Evolutionary conservation across 1,140 invertebrate genomes (phyloP).

Genomic region (Bombus polaris): DNA sequence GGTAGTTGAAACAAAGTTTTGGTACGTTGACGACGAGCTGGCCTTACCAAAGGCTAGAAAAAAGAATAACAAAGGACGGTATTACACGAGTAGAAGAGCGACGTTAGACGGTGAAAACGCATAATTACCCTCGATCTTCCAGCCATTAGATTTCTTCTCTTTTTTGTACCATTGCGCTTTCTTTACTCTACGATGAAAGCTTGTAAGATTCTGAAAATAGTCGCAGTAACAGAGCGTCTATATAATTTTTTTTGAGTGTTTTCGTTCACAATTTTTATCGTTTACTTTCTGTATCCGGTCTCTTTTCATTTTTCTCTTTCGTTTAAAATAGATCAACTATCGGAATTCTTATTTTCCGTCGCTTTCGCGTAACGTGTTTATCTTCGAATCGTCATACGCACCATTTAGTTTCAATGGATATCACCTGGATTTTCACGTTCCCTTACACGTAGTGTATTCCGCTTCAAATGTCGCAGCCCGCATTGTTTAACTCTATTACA

Average conservation of each 20-base stretch:
- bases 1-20: slow-evolving; percentile 26
- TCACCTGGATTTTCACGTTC: neutral
- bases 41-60: slow-evolving; percentile 1
- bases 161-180: neutral
- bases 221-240: too few species aligned
- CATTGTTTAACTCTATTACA: neutral
- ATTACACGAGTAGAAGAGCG: neutral
- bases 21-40: slow-evolving; percentile 13
- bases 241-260: too few species aligned
- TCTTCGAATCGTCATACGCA: neutral
- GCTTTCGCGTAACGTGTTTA: neutral
- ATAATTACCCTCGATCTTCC: slow-evolving; percentile 21
- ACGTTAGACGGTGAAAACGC: slow-evolving; percentile 25
- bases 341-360: neutral
- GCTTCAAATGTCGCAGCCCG: neutral
- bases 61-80: slow-evolving; percentile 5
- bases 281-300: neutral
- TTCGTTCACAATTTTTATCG: neutral
- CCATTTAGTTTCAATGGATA: neutral
- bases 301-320: neutral
- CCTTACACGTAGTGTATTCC: too few species aligned
- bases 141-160: neutral
- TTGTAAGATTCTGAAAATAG: neutral
- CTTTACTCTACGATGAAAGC: too few species aligned
- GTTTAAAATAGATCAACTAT: neutral